Conservation (phyloP, 2,888 invertebrate genomes). For the Epicampocera succincta region DNA sequence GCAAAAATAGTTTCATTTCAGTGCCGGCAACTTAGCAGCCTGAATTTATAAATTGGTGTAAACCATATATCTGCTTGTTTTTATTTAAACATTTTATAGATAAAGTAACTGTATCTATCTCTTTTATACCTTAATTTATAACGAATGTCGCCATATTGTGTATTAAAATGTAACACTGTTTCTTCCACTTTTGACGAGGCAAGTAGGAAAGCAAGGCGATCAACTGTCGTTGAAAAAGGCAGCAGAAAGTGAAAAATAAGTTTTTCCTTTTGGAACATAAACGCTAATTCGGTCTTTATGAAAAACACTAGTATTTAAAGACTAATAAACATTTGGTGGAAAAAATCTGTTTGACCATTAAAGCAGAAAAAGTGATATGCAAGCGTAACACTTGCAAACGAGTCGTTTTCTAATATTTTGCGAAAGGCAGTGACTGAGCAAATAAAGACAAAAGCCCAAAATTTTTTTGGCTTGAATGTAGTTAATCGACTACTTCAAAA, state of each 20-base stretch:
- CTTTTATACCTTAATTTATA: conserved; percentile 23
- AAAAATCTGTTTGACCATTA: conserved; percentile 3
- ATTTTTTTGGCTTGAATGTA: conserved; percentile 1
- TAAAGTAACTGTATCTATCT: conserved; percentile 1
- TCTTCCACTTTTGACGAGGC: conserved; percentile 69
- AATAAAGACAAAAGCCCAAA: conserved; percentile 31
- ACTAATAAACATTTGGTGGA: neutral
- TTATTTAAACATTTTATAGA: neutral
- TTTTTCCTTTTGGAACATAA: conserved; percentile 51
- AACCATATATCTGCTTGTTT: conserved; percentile 9
- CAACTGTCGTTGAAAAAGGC: conserved; percentile 55
- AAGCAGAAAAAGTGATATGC: conserved; percentile 21
- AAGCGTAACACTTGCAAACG: conserved; percentile 24
- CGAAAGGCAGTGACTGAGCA: conserved; percentile 56
- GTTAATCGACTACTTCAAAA: conserved; percentile 7
- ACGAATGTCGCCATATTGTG: conserved; percentile 64
- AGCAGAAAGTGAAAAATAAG: conserved; percentile 51
- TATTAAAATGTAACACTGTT: conserved; percentile 64
- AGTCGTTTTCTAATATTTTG: conserved; percentile 15
- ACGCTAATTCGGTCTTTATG: conserved; percentile 12
- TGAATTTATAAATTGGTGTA: conserved; percentile 1
- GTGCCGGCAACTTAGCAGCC: conserved; percentile 57
- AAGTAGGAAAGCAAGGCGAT: conserved; percentile 62
- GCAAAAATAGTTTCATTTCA: conserved; percentile 45
- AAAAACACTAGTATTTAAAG: conserved; percentile 22